Evolutionary conservation across 1,140 invertebrate species (phyloP).

Genomic region (Macrobrachium nipponense): DNA sequence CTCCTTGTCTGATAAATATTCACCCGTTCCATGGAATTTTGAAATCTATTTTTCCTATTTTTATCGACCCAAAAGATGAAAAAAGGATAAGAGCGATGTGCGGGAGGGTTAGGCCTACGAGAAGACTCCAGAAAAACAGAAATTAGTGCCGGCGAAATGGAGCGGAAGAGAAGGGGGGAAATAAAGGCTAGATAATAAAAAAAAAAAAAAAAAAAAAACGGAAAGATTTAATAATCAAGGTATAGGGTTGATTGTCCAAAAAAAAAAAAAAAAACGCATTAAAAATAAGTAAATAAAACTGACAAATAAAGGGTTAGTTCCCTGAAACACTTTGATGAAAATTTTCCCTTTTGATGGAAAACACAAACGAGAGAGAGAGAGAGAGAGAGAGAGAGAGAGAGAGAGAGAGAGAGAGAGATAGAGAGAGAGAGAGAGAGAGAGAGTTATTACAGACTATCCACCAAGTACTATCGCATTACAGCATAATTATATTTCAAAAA

Average conservation of each 20-base stretch:
- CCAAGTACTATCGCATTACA: too few relatives aligned
- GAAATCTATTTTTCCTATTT: too few relatives aligned
- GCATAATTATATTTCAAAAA: too few relatives aligned
- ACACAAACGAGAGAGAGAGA: slow-evolving; percentile 12
- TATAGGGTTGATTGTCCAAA: too few relatives aligned
- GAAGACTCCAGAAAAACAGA: too few relatives aligned
- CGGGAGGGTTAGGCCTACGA: too few relatives aligned
- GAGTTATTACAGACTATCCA: background rate
- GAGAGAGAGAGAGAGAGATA: background rate
- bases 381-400: slow-evolving; percentile 19
- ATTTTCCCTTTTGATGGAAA: background rate
- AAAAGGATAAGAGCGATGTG: too few relatives aligned
- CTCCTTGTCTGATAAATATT: too few relatives aligned
- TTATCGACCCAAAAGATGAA: too few relatives aligned
- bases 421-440: background rate
- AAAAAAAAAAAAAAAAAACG: background rate
- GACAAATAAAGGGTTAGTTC: background rate
- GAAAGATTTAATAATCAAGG: background rate
- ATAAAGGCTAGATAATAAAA: background rate
- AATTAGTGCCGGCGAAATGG: too few relatives aligned
- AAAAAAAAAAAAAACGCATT: too few relatives aligned
- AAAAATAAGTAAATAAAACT: background rate
- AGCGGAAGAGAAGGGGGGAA: background rate
- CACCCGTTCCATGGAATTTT: too few relatives aligned
- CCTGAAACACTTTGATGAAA: background rate